Percentiles rank a stretch among this genome's conserved stretches.
Conservation (phyloP, 2,113 vertebrate genomes). For the Ivindomyrus marchei region DNA sequence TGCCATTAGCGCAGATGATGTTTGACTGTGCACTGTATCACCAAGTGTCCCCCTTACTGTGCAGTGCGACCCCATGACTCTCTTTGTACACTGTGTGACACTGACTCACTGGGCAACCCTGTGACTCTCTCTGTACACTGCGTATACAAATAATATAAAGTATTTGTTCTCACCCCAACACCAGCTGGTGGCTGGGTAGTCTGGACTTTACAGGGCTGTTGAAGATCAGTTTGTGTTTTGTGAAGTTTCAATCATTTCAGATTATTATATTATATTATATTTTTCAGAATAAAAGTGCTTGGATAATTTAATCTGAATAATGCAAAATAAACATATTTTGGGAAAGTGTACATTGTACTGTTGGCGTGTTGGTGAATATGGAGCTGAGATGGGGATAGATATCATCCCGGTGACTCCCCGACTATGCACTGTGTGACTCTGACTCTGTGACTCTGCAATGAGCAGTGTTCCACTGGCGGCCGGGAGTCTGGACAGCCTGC, state of each 20-base stretch:
- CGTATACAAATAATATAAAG: no score
- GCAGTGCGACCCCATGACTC: neutral
- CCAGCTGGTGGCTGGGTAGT: neutral
- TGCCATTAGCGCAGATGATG: neutral
- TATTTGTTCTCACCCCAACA: neutral
- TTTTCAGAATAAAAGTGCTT: neutral
- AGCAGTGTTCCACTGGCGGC: slow-evolving; percentile 67
- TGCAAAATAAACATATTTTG: neutral
- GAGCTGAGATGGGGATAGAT: neutral
- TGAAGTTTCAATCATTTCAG: neutral
- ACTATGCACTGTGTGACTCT: neutral
- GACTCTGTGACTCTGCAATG: slow-evolving; percentile 11
- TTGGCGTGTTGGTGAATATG: neutral
- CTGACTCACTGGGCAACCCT: neutral
- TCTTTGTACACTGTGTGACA: neutral
- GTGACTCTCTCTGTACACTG: neutral
- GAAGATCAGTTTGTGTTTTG: no score
- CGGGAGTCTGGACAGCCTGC: slow-evolving; percentile 68
- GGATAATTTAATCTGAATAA: neutral
- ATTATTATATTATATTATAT: neutral
- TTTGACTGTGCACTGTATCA: neutral
- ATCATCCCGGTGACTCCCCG: neutral
- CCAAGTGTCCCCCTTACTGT: neutral
- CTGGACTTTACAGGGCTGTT: no score
- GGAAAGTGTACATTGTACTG: neutral